These are phyloP conservation scores for Eumeta japonica DNA, from an alignment of 1,140 invertebrate genomes.

Conservation along the genomic window DNA sequence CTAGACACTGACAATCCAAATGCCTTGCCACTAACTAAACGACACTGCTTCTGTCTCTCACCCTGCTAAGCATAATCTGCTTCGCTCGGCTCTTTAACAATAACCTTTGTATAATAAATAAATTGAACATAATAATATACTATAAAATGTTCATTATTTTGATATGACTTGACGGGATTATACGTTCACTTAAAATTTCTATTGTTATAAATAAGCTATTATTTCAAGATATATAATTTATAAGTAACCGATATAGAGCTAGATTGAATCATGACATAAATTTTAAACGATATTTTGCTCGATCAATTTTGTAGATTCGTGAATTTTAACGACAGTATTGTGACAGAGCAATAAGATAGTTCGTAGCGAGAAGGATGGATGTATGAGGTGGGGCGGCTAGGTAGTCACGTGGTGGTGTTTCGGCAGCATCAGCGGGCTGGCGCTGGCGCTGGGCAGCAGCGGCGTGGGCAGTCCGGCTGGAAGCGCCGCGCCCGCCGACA, in stretches of 20 bases:
- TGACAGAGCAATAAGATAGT: too few species aligned
- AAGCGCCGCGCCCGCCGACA: slow-evolving; percentile 24
- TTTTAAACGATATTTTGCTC: too few species aligned
- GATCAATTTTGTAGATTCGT: too few species aligned
- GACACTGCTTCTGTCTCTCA: slow-evolving; percentile 50
- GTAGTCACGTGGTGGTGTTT: slow-evolving; percentile 53
- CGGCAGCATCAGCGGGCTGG: slow-evolving; percentile 57
- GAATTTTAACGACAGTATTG: too few species aligned
- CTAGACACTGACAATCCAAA: slow-evolving; percentile 35
- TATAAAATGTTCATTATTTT: slow-evolving; percentile 7
- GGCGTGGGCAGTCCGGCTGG: slow-evolving; percentile 35
- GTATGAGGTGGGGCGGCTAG: slow-evolving; percentile 52
- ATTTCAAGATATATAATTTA: too few species aligned
- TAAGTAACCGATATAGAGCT: too few species aligned
- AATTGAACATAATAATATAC: too few species aligned
- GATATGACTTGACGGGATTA: slow-evolving; percentile 37
- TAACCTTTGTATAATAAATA: slow-evolving; percentile 13
- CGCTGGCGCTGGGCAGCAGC: slow-evolving; percentile 53
- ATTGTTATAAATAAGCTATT: too few species aligned
- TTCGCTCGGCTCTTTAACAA: slow-evolving; percentile 46
- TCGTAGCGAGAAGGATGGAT: too few species aligned
- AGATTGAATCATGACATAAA: too few species aligned
- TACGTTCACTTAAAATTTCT: too few species aligned
- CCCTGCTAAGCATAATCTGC: slow-evolving; percentile 54
- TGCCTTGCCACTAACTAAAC: slow-evolving; percentile 55